Evolutionary conservation across 2,797 vertebrate species (phyloP), one percentile per base, ranked within the genome.

Genomic region (Crossoptilon crossoptilon): DNA sequence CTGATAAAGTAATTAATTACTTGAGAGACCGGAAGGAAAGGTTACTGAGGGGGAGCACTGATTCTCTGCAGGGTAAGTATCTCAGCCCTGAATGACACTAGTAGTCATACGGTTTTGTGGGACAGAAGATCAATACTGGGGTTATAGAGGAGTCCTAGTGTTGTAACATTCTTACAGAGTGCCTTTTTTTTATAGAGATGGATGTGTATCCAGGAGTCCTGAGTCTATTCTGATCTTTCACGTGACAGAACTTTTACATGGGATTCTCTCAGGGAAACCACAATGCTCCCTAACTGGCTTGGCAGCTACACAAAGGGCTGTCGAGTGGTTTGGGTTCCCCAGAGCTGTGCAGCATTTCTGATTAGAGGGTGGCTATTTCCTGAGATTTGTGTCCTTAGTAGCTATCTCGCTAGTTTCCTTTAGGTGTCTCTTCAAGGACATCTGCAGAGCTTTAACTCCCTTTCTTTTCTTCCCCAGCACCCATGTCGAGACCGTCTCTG

Each of bases 21-120:
- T 97, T 99, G 94, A 98, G 98, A 62, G 99, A 99, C 77, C 98
- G 99, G 91, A 98, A 99, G 94, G 98, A 98, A 31, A 98, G 98
- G 35, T 92, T 99, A 11, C 92, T 99, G 43, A 96, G 98, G 82
- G 97, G 98, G 44, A 92, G 97, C 76, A 58, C 95, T 26, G 98
- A 99, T 13, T 78, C 98, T 87, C 98, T 98, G 59, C 70, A 98
- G 95, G 98, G 99, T 99, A 97, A 97, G 97, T 96, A 78, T 31
- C 76, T 56, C 7, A 0, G 48, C 41, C 37, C 8, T n/a, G 27
- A 44, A 10, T 6, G 7, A 23, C 9, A 11, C 48, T 21, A 2
- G 31, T 43, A 12, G 16, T 74, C 4, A 0, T 17, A 7, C 1
- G 24, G 33, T 37, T 55, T 62, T 81, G 43, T 68, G 63, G 55